These are phyloP conservation scores for Aphodius sticticus DNA, from an alignment of 2,888 invertebrate species.

Conservation along the genomic window DNA sequence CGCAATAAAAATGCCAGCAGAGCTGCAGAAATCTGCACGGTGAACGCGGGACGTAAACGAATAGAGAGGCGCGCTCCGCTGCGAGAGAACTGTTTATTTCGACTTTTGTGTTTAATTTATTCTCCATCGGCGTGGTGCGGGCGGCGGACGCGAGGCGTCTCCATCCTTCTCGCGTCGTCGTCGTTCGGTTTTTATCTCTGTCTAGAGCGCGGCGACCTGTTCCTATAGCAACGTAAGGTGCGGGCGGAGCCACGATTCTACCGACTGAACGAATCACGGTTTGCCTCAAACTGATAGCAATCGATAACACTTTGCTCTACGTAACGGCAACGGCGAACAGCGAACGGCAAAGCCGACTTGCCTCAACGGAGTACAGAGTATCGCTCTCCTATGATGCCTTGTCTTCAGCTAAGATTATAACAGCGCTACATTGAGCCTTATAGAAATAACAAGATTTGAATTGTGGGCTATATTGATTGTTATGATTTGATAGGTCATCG, in stretches of 20 bases:
- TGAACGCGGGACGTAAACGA: constrained; percentile 32
- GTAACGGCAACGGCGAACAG: background rate
- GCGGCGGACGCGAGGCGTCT: constrained; percentile 28
- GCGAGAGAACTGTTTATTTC: constrained; percentile 33
- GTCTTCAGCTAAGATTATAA: too few relatives aligned
- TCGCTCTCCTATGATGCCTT: too few relatives aligned
- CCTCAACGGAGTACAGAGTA: too few relatives aligned
- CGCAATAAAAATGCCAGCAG: too few relatives aligned
- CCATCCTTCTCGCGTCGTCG: constrained; percentile 36
- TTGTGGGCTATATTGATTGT: too few relatives aligned
- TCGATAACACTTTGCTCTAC: constrained; percentile 56
- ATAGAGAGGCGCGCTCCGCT: constrained; percentile 9
- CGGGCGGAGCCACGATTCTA: constrained; percentile 57
- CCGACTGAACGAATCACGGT: constrained; percentile 60
- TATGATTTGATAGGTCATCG: too few relatives aligned
- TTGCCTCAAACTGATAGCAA: constrained; percentile 61
- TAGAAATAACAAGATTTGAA: too few relatives aligned
- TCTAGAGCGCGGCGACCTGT: constrained; percentile 51
- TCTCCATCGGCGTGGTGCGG: constrained; percentile 15
- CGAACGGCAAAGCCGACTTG: too few relatives aligned
- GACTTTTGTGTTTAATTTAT: constrained; percentile 32
- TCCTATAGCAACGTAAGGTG: constrained; percentile 57
- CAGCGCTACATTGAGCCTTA: too few relatives aligned
- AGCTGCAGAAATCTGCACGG: background rate
- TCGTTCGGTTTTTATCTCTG: constrained; percentile 43